Evolutionary conservation across 2,888 invertebrate genomes (phyloP).

Genomic region (Mamestra brassicae): DNA sequence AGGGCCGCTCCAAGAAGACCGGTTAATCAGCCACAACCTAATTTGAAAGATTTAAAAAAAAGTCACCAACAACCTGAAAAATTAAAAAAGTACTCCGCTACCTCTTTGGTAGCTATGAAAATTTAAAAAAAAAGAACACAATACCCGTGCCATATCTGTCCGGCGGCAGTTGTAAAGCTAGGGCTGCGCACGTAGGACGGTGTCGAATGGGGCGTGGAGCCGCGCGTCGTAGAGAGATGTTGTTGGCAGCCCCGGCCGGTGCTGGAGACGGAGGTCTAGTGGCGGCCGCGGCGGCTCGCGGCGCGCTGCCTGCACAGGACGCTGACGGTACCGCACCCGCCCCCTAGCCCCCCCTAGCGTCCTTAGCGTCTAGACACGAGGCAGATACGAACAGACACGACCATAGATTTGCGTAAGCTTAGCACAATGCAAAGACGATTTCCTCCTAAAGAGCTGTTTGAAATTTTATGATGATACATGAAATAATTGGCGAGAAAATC

Average conservation of each 20-base stretch:
- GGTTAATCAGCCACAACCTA: neutral
- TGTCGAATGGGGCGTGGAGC: constrained; percentile 88
- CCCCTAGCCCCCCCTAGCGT: constrained; percentile 46
- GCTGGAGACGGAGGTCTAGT: constrained; percentile 91
- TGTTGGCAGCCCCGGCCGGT: constrained; percentile 90
- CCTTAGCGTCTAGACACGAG: constrained; percentile 19
- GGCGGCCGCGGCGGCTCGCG: constrained; percentile 89
- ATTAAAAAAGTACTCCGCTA: too few species aligned
- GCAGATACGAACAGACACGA: constrained; percentile 15
- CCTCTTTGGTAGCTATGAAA: neutral
- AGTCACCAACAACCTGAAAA: neutral
- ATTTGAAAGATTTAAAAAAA: neutral
- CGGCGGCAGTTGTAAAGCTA: constrained; percentile 81
- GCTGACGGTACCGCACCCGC: constrained; percentile 84
- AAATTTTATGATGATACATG: neutral
- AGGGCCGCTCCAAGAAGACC: neutral
- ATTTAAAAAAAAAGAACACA: constrained; percentile 11
- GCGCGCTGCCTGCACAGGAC: constrained; percentile 89
- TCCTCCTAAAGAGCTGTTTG: neutral
- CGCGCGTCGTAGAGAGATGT: constrained; percentile 89
- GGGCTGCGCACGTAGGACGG: constrained; percentile 88
- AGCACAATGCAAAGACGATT: neutral
- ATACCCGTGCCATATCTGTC: constrained; percentile 70
- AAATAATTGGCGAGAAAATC: neutral
- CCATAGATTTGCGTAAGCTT: constrained; percentile 4